Base-by-base conservation (phyloP, 2,888 invertebrate species). In the Helicoverpa assulta region DNA sequence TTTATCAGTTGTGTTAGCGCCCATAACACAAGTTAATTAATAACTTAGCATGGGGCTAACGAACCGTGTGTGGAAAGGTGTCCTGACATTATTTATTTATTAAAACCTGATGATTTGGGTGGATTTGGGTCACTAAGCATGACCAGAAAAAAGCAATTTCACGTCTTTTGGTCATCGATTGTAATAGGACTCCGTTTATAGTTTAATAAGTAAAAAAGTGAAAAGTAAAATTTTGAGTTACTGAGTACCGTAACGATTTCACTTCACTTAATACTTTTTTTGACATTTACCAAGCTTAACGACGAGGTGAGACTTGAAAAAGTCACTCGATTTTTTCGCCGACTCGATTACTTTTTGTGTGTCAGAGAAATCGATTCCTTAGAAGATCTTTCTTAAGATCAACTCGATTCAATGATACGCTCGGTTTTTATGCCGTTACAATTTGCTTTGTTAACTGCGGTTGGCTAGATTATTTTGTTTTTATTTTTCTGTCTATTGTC, bases 261-360 rank as follows among this genome's bases (percentile, higher is more conserved):
- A 74, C 81, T 85, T 84, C 85, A 74, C 81, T 77, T 76, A 53
- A 72, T 43, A 66, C 60, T 70, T 81, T 80, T 80, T 83, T 83
- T 85, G 72, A 76, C 80, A 78, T 82, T 86, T 83, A 81, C 74
- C 43, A 67, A 70, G 65, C 52, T 70, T 72, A 78, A 76, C 67
- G 64, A 73, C 67, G 47, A 47, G n/a, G 64, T 63, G 66, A 73
- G 76, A 60, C 60, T 62, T 62, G 37, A 78, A 66, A 75, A 70
- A 76, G 67, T 77, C 72, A 73, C 58, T 67, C 67, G 65, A 73
- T 82, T 85, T 85, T 83, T 84, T 76, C 70, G 65, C 71, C 55
- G 60, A 73, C 67, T 90, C 88, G 86, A 89, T 90, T 88, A 86
- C 81, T 89, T 90, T 92, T 89, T 89, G 82, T 88, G 72, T 78